phyloP scores from a whole-genome alignment of 2,888 invertebrate species.

The Leucophora obtusa region DNA sequence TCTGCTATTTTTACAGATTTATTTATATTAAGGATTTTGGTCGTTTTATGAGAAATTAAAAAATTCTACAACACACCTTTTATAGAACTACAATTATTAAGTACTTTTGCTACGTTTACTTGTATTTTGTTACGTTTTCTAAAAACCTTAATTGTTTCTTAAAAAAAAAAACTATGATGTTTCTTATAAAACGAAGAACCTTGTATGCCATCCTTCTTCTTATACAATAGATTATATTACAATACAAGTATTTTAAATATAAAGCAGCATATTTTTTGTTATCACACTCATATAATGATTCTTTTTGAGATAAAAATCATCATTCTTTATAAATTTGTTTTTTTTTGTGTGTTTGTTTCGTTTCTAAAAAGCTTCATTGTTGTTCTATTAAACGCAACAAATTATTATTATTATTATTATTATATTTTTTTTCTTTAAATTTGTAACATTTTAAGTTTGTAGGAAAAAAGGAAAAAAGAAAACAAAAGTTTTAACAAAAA shows the following conservation, averaged over 20 bases:
- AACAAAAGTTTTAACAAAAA: conserved; percentile 1
- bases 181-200: too few species aligned
- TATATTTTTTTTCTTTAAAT: background rate
- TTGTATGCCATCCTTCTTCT: too few species aligned
- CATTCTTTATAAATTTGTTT: background rate
- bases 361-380: conserved; percentile 7
- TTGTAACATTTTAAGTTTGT: background rate
- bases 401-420: conserved; percentile 21
- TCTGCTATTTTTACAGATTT: too few species aligned
- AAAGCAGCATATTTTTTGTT: background rate
- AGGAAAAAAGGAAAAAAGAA: background rate
- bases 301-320: background rate
- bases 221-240: too few species aligned
- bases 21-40: too few species aligned
- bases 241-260: background rate
- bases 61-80: too few species aligned
- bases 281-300: background rate
- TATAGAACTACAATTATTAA: too few species aligned
- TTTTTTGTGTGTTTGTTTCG: background rate
- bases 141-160: too few species aligned
- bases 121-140: too few species aligned
- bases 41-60: too few species aligned
- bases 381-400: conserved; percentile 30
- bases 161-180: too few species aligned
- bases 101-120: too few species aligned